Conservation (phyloP, 1,140 invertebrate species). For the Caerostris extrusa region DNA sequence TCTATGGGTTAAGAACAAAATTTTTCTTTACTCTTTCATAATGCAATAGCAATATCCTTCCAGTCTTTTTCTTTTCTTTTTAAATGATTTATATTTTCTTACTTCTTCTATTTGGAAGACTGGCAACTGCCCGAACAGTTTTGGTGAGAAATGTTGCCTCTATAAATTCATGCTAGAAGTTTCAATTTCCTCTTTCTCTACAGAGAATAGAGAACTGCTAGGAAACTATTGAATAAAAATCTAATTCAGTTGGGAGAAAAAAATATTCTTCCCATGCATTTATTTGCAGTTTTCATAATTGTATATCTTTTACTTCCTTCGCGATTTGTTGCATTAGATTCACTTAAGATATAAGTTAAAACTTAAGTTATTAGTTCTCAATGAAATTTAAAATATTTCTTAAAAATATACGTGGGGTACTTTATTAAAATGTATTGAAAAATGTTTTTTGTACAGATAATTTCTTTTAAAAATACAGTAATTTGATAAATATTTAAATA, state of each 20-base stretch:
- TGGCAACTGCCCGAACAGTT: background rate
- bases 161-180: constrained; percentile 42
- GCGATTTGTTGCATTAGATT: no score
- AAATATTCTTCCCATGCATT: background rate
- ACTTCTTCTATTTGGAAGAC: background rate
- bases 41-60: constrained; percentile 58
- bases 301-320: background rate
- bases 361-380: no score
- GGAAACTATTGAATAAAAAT: constrained; percentile 28
- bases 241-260: constrained; percentile 21
- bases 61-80: background rate
- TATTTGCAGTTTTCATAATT: background rate
- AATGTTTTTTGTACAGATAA: no score
- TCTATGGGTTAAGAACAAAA: constrained; percentile 11
- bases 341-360: no score
- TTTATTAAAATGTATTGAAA: no score
- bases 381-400: background rate
- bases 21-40: constrained; percentile 33
- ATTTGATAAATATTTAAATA: no score
- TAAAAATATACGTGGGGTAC: no score
- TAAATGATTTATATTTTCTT: background rate
- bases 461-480: no score
- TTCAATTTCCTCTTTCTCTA: constrained; percentile 24
- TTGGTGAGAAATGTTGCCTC: constrained; percentile 53
- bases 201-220: background rate